phyloP scores from a whole-genome alignment of 2,113 vertebrate species.

The Calyptomena viridis region DNA sequence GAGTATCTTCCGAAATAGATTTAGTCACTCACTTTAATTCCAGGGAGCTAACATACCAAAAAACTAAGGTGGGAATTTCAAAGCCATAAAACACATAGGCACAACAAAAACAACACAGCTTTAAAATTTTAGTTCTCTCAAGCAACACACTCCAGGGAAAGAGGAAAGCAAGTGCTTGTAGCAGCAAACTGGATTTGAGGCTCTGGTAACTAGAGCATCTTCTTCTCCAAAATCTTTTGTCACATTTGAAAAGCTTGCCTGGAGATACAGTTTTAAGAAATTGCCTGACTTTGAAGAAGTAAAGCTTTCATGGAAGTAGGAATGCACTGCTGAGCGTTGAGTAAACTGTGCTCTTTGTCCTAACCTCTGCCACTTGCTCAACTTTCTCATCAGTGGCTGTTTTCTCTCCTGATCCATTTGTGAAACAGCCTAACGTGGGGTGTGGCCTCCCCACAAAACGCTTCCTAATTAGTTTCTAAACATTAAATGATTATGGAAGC shows the following conservation, averaged over 20 bases:
- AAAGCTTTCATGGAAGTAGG: background rate
- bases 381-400: background rate
- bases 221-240: background rate
- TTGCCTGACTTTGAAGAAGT: background rate
- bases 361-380: conserved; percentile 4
- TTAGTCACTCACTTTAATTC: background rate
- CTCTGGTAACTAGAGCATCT: background rate
- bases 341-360: background rate
- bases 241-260: background rate
- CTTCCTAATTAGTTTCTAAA: conserved; percentile 57
- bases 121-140: background rate
- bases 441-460: conserved; percentile 12
- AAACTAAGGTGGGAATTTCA: background rate
- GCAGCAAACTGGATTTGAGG: background rate
- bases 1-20: background rate
- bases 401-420: conserved; percentile 8
- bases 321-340: background rate
- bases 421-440: conserved; percentile 32
- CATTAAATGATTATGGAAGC: conserved; percentile 51
- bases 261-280: background rate
- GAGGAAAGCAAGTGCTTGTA: background rate
- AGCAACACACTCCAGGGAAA: background rate
- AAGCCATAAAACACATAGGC: background rate
- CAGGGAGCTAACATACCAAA: background rate
- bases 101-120: background rate